Percentiles rank a stretch among this genome's conserved stretches.
Evolutionary conservation across 2,888 invertebrate genomes (phyloP).

Genomic region (Rhingia campestris): DNA sequence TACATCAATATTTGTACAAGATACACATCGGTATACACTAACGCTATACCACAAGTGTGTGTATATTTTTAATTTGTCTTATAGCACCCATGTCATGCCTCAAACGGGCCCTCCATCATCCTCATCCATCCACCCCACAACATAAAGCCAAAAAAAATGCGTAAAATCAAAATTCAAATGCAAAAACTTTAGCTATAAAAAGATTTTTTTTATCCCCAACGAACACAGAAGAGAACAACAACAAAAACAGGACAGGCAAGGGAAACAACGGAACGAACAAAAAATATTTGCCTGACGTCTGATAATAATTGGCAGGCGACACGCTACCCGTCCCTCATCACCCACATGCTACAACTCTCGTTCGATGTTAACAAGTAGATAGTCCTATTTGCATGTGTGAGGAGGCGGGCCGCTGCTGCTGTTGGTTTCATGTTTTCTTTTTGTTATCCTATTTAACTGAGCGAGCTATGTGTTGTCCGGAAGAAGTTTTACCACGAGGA

Average conservation of each 20-base stretch:
- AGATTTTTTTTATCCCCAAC: constrained; percentile 52
- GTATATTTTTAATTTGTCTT: constrained; percentile 65
- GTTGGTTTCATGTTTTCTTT: constrained; percentile 17
- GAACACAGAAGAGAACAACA: constrained; percentile 29
- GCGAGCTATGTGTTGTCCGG: constrained; percentile 31
- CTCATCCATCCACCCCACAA: background rate
- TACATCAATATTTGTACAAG: constrained; percentile 41
- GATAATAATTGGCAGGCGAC: constrained; percentile 65
- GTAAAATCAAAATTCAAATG: constrained; percentile 69
- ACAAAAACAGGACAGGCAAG: background rate
- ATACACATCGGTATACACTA: constrained; percentile 18
- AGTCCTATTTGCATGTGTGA: constrained; percentile 43
- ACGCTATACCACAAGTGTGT: constrained; percentile 10
- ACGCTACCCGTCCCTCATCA: constrained; percentile 31
- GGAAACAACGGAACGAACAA: constrained; percentile 39
- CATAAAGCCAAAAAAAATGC: constrained; percentile 35
- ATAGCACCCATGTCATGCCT: constrained; percentile 52
- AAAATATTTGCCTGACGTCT: constrained; percentile 53
- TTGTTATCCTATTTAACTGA: constrained; percentile 36
- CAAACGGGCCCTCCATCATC: constrained; percentile 20
- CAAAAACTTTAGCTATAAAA: constrained; percentile 64
- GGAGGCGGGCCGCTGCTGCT: background rate
- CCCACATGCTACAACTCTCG: too few species aligned
- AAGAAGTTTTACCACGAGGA: constrained; percentile 36
- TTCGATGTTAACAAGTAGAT: constrained; percentile 50